Percentiles rank a stretch among this genome's conserved stretches.
Conservation (phyloP, 2,113 vertebrate genomes). For the Spermophilus dauricus region DNA sequence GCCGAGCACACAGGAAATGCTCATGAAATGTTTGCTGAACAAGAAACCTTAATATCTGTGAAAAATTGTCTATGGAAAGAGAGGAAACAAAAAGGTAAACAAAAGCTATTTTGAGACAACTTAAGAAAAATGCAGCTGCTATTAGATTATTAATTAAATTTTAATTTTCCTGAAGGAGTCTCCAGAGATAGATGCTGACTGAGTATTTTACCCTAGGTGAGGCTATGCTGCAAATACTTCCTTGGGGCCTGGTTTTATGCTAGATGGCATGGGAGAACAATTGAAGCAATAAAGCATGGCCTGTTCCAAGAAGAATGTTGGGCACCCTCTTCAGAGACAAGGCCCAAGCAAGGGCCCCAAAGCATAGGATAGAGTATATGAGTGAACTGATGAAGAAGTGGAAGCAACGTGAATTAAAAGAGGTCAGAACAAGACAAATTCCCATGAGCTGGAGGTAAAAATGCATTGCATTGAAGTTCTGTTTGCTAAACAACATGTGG, state of each 20-base stretch:
- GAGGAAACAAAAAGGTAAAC: constrained; percentile 68
- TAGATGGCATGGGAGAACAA: background rate
- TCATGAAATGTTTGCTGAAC: constrained; percentile 64
- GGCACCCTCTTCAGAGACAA: background rate
- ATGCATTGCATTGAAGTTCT: background rate
- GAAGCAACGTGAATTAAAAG: background rate
- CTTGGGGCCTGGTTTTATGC: constrained; percentile 9
- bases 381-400: background rate
- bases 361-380: background rate
- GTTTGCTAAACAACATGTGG: background rate
- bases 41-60: constrained; percentile 55
- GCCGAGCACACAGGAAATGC: background rate
- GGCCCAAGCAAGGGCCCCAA: background rate
- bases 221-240: constrained; percentile 18
- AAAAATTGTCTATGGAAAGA: constrained; percentile 63
- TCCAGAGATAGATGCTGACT: constrained; percentile 61
- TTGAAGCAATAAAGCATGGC: background rate
- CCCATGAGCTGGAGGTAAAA: background rate
- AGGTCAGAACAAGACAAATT: constrained; percentile 3
- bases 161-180: constrained; percentile 75
- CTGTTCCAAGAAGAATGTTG: constrained; percentile 3
- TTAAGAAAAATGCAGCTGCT: constrained; percentile 67
- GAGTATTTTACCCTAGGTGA: constrained; percentile 29
- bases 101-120: constrained; percentile 72
- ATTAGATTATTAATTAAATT: constrained; percentile 82